phyloP scores from a whole-genome alignment of 2,888 invertebrate genomes.

The Oconnorella tubifera region DNA sequence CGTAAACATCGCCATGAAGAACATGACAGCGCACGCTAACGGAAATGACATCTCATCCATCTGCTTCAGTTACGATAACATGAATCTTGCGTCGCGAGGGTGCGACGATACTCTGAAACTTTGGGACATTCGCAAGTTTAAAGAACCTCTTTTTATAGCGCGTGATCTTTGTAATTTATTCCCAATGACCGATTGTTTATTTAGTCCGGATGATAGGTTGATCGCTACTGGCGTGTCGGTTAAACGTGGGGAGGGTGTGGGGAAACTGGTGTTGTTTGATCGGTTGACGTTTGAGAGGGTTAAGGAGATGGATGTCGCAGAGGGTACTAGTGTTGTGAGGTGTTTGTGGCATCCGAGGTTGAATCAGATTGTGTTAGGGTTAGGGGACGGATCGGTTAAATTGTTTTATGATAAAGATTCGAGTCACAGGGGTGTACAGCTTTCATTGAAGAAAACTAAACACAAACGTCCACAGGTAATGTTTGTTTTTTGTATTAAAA shows the following conservation, averaged over 20 bases:
- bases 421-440: constrained; percentile 63
- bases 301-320: constrained; percentile 71
- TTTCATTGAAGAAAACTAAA: constrained; percentile 36
- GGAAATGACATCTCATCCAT: constrained; percentile 79
- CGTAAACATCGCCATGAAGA: constrained; percentile 77
- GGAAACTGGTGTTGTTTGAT: constrained; percentile 71
- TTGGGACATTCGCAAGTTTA: constrained; percentile 86
- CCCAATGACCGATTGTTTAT: constrained; percentile 65
- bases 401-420: constrained; percentile 84
- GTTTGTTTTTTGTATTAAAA: not conserved
- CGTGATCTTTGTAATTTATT: constrained; percentile 76
- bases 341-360: constrained; percentile 92
- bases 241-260: constrained; percentile 58
- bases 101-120: constrained; percentile 91
- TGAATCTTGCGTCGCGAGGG: constrained; percentile 73
- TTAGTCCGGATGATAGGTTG: constrained; percentile 88
- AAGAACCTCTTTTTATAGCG: constrained; percentile 70
- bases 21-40: constrained; percentile 66
- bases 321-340: constrained; percentile 73
- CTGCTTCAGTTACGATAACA: constrained; percentile 81
- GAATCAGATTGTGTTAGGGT: constrained; percentile 92
- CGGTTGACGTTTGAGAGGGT: constrained; percentile 71
- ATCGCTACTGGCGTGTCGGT: constrained; percentile 83
- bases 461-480: constrained; percentile 47
- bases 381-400: constrained; percentile 83